A percentile compares a stretch with the other conserved stretches of the same genome.
Evolutionary conservation across 2,888 invertebrate species (phyloP).

Genomic region (Mythimna ferrago): DNA sequence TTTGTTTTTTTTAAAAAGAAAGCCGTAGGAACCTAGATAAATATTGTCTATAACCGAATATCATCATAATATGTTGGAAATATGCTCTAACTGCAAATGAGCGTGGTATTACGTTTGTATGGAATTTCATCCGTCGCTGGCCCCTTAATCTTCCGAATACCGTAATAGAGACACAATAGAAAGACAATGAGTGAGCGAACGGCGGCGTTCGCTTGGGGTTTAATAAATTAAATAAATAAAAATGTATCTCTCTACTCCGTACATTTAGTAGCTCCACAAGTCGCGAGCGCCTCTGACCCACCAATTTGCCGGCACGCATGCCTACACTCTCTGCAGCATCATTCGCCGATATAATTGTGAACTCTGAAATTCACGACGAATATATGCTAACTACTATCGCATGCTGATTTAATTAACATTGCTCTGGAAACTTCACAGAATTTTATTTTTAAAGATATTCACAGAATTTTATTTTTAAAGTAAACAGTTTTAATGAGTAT

Average conservation of each 20-base stretch:
- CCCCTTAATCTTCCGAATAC: too few relatives aligned
- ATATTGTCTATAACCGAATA: too few relatives aligned
- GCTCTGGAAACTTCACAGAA: background rate
- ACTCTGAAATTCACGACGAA: conserved; percentile 40
- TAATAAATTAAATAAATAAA: too few relatives aligned
- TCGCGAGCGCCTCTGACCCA: conserved; percentile 50
- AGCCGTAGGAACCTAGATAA: too few relatives aligned
- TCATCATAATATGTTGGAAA: too few relatives aligned
- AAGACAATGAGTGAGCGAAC: too few relatives aligned
- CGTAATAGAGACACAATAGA: too few relatives aligned
- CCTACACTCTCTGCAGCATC: conserved; percentile 59
- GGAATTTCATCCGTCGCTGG: too few relatives aligned
- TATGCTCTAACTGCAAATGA: too few relatives aligned
- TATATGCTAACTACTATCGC: conserved; percentile 21
- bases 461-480: background rate
- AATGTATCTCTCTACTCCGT: conserved; percentile 6
- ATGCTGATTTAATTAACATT: conserved; percentile 34
- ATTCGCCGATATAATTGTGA: conserved; percentile 59
- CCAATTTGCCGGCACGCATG: conserved; percentile 64
- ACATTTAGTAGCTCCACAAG: conserved; percentile 24
- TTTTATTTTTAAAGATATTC: background rate
- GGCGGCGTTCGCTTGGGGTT: too few relatives aligned
- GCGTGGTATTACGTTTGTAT: too few relatives aligned
- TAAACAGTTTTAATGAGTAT: background rate
- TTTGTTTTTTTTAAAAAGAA: too few relatives aligned